Percentiles rank a stretch among this genome's conserved stretches.
phyloP scores from a whole-genome alignment of 2,113 vertebrate genomes.

The Lepus europaeus region DNA sequence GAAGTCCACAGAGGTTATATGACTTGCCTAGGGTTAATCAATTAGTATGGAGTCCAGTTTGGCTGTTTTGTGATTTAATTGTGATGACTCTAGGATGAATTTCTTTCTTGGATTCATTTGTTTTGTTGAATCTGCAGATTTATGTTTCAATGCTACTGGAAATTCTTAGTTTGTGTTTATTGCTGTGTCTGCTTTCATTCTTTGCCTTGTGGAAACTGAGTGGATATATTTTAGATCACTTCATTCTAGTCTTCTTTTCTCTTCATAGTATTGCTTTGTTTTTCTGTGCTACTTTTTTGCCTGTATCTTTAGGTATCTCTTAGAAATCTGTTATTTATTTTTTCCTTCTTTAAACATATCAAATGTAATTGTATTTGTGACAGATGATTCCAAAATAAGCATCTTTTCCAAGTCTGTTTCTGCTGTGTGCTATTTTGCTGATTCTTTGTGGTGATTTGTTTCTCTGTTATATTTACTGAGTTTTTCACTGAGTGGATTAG shows the following conservation, averaged over 20 bases:
- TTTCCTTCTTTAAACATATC: constrained; percentile 15
- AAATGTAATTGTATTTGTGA: constrained; percentile 10
- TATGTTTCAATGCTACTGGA: background rate
- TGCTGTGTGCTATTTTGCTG: background rate
- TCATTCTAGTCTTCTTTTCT: constrained; percentile 3
- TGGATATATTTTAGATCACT: constrained; percentile 13
- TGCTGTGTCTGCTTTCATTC: background rate
- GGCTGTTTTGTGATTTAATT: constrained; percentile 7
- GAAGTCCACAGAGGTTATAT: background rate
- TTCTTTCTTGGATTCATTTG: background rate
- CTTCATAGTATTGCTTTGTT: background rate
- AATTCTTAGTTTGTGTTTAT: background rate
- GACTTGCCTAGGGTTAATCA: background rate
- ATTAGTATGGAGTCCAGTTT: background rate
- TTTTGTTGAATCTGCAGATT: constrained; percentile 20
- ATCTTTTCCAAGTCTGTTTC: background rate
- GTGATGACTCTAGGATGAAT: background rate
- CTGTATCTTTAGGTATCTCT: background rate
- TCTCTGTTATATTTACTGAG: background rate
- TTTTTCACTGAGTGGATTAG: background rate
- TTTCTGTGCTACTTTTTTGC: background rate
- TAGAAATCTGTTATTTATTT: background rate
- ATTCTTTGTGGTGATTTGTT: constrained; percentile 7
- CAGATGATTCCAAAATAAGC: constrained; percentile 36
- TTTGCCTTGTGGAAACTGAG: constrained; percentile 7